Conservation (phyloP, 1,140 invertebrate genomes). For the Drosophila melanogaster region DNA sequence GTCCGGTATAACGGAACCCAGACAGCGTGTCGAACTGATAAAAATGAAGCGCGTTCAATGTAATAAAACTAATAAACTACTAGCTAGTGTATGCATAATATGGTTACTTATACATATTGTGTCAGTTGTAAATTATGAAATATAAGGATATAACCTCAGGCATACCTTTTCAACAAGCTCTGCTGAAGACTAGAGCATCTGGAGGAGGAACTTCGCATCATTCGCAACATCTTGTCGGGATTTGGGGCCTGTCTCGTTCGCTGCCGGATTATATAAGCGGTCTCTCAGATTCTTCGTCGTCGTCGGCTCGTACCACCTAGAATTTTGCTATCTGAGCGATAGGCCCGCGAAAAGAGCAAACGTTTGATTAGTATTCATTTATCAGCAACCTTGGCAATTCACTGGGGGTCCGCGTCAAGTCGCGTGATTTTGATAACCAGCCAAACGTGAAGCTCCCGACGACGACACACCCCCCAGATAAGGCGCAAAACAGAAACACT, state of each 20-base stretch:
- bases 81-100: neutral
- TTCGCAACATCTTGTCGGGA: slow-evolving; percentile 59
- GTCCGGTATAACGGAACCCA: slow-evolving; percentile 87
- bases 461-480: slow-evolving; percentile 60
- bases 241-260: slow-evolving; percentile 29
- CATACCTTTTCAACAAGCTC: slow-evolving; percentile 46
- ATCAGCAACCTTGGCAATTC: slow-evolving; percentile 64
- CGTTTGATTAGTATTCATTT: slow-evolving; percentile 63
- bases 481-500: slow-evolving; percentile 30
- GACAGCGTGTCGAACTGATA: slow-evolving; percentile 79
- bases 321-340: slow-evolving; percentile 36
- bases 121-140: neutral
- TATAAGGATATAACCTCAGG: neutral
- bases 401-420: slow-evolving; percentile 52
- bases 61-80: neutral
- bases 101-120: neutral
- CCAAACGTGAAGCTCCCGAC: slow-evolving; percentile 64
- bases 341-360: slow-evolving; percentile 27
- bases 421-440: slow-evolving; percentile 76
- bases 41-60: neutral
- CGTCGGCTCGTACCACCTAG: slow-evolving; percentile 26
- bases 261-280: slow-evolving; percentile 57
- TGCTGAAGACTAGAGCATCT: slow-evolving; percentile 38
- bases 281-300: slow-evolving; percentile 11
- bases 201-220: slow-evolving; percentile 38